phyloP scores from a whole-genome alignment of 37 sponge, comb jelly and placozoan genomes.

The Halisarca cf. caerulea region DNA sequence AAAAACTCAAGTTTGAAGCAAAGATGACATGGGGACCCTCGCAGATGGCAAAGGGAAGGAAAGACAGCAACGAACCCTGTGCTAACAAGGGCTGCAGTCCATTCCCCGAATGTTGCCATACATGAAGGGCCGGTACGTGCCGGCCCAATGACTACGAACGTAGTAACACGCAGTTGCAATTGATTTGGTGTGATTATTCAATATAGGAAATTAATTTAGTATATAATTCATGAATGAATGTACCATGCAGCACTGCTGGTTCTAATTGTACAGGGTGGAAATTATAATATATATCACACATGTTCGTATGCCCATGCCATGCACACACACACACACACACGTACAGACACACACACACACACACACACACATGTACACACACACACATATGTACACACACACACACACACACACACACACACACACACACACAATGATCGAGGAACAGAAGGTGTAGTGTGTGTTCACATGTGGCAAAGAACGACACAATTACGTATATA shows the following conservation, averaged over 20 bases:
- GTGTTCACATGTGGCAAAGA: too few species aligned
- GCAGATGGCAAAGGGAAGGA: background rate
- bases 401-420: background rate
- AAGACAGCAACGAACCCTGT: background rate
- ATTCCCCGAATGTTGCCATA: background rate
- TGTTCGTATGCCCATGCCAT: background rate
- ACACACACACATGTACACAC: background rate
- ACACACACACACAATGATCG: background rate
- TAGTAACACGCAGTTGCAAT: too few species aligned
- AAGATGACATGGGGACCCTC: background rate
- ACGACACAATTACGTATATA: too few species aligned
- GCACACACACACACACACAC: constrained; percentile 1
- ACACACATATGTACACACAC: constrained; percentile 12
- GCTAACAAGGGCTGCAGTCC: background rate
- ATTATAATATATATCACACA: background rate
- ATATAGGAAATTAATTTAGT: too few species aligned
- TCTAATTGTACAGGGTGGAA: too few species aligned
- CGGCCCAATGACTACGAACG: too few species aligned
- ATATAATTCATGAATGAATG: too few species aligned
- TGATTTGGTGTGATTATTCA: too few species aligned
- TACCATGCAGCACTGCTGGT: too few species aligned
- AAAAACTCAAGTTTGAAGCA: background rate
- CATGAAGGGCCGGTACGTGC: background rate
- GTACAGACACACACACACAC: background rate
- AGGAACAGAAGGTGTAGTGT: background rate